A percentile compares a stretch with the other conserved stretches of the same genome.
Conservation (phyloP, 2,888 invertebrate genomes). For the Ptychoptera contaminata region DNA sequence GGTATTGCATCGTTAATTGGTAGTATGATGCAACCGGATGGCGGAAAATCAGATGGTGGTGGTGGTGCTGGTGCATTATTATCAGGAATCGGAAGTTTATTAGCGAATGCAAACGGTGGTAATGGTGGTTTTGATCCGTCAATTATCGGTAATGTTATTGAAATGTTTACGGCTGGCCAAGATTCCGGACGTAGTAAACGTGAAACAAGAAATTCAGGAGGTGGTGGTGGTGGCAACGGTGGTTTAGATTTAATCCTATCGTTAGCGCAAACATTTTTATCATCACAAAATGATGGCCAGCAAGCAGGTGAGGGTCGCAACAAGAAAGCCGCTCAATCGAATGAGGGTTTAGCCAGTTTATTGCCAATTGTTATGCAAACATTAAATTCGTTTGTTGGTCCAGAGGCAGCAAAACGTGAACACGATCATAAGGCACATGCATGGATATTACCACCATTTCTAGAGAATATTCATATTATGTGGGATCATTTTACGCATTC, state of each 20-base stretch:
- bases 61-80: slow-evolving; percentile 25
- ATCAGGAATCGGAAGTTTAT: slow-evolving; percentile 26
- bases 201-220: slow-evolving; percentile 24
- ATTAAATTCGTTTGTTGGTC: slow-evolving; percentile 42
- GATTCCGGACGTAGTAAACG: slow-evolving; percentile 10
- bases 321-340: slow-evolving; percentile 3
- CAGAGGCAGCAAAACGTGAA: slow-evolving; percentile 42
- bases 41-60: slow-evolving; percentile 31
- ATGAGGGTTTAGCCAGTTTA: slow-evolving; percentile 33
- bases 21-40: slow-evolving; percentile 50
- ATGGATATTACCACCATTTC: slow-evolving; percentile 52
- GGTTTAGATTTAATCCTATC: slow-evolving; percentile 38
- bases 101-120: slow-evolving; percentile 26
- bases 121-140: slow-evolving; percentile 40
- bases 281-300: slow-evolving; percentile 22
- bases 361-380: slow-evolving; percentile 53
- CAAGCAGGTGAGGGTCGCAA: slow-evolving; percentile 19
- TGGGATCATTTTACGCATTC: slow-evolving; percentile 69
- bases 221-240: too few relatives aligned
- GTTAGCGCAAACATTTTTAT: slow-evolving; percentile 39
- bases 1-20: slow-evolving; percentile 50
- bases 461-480: slow-evolving; percentile 52
- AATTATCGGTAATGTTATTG: slow-evolving; percentile 41
- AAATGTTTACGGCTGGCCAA: slow-evolving; percentile 31
- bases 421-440: slow-evolving; percentile 53